A percentile compares a stretch with the other conserved stretches of the same genome.
Evolutionary conservation across 2,113 vertebrate species (phyloP).

Genomic region (Oostethus manadensis): DNA sequence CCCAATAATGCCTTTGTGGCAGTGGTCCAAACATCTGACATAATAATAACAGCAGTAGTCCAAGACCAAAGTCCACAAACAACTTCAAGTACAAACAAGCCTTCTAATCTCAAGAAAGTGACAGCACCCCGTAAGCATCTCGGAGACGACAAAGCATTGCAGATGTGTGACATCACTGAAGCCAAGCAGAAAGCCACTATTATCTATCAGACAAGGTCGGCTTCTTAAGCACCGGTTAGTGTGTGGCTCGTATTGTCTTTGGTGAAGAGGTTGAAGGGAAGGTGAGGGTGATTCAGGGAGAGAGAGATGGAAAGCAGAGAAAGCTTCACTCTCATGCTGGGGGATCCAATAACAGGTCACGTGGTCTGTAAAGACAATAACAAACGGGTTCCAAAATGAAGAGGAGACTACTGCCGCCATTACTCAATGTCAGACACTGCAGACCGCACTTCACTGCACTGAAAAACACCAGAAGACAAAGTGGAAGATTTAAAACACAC

Average conservation of each 20-base stretch:
- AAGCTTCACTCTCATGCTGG: conserved; percentile 5
- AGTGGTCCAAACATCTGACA: conserved; percentile 8
- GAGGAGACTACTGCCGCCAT: not conserved
- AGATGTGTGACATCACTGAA: not conserved
- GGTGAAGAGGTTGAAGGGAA: conserved; percentile 12
- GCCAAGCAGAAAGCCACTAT: not conserved
- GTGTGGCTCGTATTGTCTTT: not conserved
- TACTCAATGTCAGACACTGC: conserved; percentile 3
- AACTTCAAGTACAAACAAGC: not conserved
- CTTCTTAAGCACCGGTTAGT: conserved; percentile 5
- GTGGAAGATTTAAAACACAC: not conserved
- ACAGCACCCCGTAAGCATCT: not conserved
- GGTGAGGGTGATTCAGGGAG: conserved; percentile 22
- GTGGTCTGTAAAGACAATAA: conserved; percentile 14
- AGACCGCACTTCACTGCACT: not conserved
- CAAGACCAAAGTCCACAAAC: conserved; percentile 25
- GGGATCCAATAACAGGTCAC: not conserved
- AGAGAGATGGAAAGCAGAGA: conserved; percentile 31
- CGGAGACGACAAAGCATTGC: not conserved
- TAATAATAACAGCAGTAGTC: conserved; percentile 35
- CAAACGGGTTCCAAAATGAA: conserved; percentile 1
- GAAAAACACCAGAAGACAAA: not conserved
- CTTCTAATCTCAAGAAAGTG: conserved; percentile 6
- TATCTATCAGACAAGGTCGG: not conserved
- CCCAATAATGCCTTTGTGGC: not conserved